Evolutionary conservation across 2,797 vertebrate genomes (phyloP).

Genomic region (Pseudotriccus pelzelni): DNA sequence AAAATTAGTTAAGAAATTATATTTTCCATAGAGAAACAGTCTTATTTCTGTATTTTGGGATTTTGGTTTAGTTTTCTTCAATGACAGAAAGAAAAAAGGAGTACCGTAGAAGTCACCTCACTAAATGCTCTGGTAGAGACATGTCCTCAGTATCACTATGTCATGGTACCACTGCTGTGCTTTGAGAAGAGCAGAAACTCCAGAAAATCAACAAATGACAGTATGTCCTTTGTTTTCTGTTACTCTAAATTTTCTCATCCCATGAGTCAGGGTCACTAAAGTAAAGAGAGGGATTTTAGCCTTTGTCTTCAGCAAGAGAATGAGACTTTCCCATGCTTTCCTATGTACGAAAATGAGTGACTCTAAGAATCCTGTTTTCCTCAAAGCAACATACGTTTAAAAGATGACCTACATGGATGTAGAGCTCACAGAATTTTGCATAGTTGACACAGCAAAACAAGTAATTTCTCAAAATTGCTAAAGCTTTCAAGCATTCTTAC

Average conservation of each 20-base stretch:
- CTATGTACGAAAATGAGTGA: neutral
- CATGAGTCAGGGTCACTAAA: neutral
- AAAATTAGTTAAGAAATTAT: neutral
- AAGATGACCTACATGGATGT: neutral
- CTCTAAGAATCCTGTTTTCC: neutral
- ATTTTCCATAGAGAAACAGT: neutral
- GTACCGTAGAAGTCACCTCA: neutral
- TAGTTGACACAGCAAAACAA: neutral
- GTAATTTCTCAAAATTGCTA: neutral
- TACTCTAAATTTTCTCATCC: neutral
- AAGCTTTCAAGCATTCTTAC: neutral
- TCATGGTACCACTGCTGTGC: fast-evolving
- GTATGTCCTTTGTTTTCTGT: neutral
- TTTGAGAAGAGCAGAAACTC: neutral
- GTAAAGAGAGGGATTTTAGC: neutral
- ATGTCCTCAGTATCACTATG: neutral
- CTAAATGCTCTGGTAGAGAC: neutral
- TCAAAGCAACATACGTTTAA: neutral
- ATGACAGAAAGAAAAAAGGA: neutral
- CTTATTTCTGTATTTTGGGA: neutral
- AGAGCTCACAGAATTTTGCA: neutral
- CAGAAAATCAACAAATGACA: neutral
- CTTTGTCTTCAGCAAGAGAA: neutral
- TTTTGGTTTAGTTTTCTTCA: neutral
- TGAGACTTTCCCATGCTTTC: neutral